Evolutionary conservation across 2,113 vertebrate species (phyloP).

Genomic region (Cottus gobio): DNA sequence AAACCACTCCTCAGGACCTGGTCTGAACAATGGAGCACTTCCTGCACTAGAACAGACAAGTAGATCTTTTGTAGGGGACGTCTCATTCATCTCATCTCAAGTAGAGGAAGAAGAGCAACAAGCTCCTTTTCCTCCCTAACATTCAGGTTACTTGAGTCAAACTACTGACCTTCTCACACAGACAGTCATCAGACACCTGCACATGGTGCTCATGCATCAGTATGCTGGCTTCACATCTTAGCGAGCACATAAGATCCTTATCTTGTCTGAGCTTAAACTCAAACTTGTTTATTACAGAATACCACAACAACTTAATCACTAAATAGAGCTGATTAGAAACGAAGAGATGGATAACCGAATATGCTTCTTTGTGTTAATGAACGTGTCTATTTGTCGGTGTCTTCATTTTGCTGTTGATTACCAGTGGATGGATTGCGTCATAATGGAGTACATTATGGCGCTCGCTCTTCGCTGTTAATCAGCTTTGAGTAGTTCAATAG

Average conservation of each 20-base stretch:
- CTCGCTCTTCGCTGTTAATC: slow-evolving; percentile 54
- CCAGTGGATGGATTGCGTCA: slow-evolving; percentile 6
- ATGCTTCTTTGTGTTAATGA: slow-evolving; percentile 22
- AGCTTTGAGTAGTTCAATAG: slow-evolving; percentile 47
- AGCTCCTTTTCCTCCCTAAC: neutral
- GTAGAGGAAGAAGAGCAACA: too few species aligned
- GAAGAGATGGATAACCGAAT: neutral
- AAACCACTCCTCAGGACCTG: neutral
- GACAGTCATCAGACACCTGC: neutral
- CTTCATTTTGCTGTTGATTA: slow-evolving; percentile 46
- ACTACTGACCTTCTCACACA: neutral
- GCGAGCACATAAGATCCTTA: neutral
- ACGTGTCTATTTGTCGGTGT: neutral
- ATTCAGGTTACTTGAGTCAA: neutral
- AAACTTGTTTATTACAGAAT: neutral
- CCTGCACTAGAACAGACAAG: neutral
- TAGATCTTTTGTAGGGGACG: neutral
- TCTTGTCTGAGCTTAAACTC: neutral
- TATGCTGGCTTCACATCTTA: neutral
- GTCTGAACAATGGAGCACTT: neutral
- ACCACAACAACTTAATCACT: neutral
- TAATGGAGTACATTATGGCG: slow-evolving; percentile 40
- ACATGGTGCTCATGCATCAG: neutral
- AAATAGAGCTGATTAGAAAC: neutral
- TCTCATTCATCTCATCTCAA: neutral